Base-by-base conservation (phyloP, 53 echinoderm and acorn worm species). In the Henricia sp. region DNA sequence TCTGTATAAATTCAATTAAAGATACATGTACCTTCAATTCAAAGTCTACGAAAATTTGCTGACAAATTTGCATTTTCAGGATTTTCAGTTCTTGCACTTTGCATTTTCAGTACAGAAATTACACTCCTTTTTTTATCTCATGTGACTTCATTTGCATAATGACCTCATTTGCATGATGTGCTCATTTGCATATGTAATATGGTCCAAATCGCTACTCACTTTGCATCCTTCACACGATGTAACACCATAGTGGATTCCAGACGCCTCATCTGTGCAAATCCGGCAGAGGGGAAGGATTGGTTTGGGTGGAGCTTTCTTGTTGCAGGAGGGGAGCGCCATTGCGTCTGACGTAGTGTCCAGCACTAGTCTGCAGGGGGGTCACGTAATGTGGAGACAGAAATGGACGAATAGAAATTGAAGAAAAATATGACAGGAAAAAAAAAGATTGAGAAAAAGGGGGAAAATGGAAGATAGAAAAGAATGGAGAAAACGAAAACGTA, bases 201-300 rank as follows among this genome's bases (percentile, higher is more conserved):
- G n/a, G n/a, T n/a, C n/a, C n/a, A n/a, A n/a, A n/a, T n/a, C n/a
- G 11, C 16, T 26, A 83, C 85, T 86, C 83, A 95, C 95, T 89
- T 97, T 97, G 82, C 96, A 97, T n/a, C 97, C 97, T 83, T 97
- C 97, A 63, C 97, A 97, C 1, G 97, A 97, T 26, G 93, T 91
- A 14, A 97, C 94, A 16, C 97, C 97, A 56, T 97, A 97, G 70
- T 97, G 97, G 30, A 97, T 97, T 21, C 97, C 97, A 0, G 97
- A 97, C 50, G 97, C 93, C 54, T 90, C 87, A 46, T 97, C 97
- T 3, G 88, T 87, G 60, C 97, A 97, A 44, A 97, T 92, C 29
- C 97, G 90, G 65, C 97, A 97, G 14, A 82, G 71, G 4, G 96
- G 88, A 33, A 97, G 82, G 68, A 91, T 57, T 5, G 97, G 92